phyloP scores from a whole-genome alignment of 2,888 invertebrate species.

The Ectobius pallidus region DNA sequence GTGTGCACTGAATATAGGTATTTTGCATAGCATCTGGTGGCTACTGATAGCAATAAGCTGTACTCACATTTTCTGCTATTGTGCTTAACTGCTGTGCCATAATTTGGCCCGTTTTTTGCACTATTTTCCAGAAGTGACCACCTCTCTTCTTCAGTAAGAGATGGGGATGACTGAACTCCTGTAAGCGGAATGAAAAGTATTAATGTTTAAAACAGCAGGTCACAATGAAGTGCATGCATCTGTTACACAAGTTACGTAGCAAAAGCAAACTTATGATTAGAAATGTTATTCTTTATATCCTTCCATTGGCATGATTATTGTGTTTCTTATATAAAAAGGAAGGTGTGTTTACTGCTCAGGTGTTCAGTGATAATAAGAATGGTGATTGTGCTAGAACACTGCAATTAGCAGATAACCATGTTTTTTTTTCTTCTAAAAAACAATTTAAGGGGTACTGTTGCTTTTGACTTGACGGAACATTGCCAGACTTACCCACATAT shows the following conservation, averaged over 20 bases:
- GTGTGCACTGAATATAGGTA: too few species aligned
- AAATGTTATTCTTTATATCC: neutral
- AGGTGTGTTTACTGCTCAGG: too few species aligned
- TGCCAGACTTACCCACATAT: too few species aligned
- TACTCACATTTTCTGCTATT: slow-evolving; percentile 55
- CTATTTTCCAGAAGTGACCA: slow-evolving; percentile 71
- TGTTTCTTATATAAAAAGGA: neutral
- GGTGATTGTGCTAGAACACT: too few species aligned
- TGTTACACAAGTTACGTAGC: neutral
- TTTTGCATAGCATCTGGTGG: too few species aligned
- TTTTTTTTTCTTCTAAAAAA: too few species aligned
- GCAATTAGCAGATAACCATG: too few species aligned
- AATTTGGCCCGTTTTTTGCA: slow-evolving; percentile 68
- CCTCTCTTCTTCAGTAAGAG: slow-evolving; percentile 65
- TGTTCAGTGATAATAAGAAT: too few species aligned
- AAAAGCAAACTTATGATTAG: neutral
- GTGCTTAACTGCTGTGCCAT: slow-evolving; percentile 60
- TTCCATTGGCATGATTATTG: neutral
- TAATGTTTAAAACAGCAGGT: neutral
- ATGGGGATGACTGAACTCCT: slow-evolving; percentile 75
- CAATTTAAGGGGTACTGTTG: too few species aligned
- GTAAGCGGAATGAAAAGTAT: slow-evolving; percentile 29
- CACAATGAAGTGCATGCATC: neutral
- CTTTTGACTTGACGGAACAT: too few species aligned
- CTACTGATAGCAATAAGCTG: too few species aligned